These are phyloP conservation scores for Oxycera nigricornis DNA, from an alignment of 2,888 invertebrate species.

Conservation along the genomic window DNA sequence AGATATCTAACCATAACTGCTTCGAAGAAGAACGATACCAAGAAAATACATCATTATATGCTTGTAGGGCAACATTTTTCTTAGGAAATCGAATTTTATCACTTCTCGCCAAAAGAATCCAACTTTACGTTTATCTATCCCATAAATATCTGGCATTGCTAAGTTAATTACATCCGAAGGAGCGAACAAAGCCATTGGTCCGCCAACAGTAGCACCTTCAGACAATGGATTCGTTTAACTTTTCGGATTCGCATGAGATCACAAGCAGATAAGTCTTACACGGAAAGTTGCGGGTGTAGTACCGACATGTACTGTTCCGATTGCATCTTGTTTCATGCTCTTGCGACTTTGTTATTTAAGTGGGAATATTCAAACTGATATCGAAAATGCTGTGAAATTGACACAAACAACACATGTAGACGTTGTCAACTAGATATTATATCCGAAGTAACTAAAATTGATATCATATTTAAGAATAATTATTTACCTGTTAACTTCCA, in stretches of 20 bases:
- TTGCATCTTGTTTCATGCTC: conserved; percentile 24
- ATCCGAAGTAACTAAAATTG: too few relatives aligned
- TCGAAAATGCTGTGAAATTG: too few relatives aligned
- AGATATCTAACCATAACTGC: too few relatives aligned
- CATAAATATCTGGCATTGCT: not conserved
- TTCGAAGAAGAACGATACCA: too few relatives aligned
- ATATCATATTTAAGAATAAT: too few relatives aligned
- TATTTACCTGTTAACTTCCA: too few relatives aligned
- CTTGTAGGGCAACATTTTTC: too few relatives aligned
- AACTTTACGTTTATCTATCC: not conserved
- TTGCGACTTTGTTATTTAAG: conserved; percentile 27
- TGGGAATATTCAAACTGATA: conserved; percentile 13
- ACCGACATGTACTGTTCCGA: not conserved
- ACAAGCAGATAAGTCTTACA: conserved; percentile 13
- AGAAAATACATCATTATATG: too few relatives aligned
- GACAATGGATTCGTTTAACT: conserved; percentile 41
- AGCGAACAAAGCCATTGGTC: conserved; percentile 41
- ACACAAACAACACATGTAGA: too few relatives aligned
- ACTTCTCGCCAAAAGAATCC: too few relatives aligned
- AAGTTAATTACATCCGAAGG: not conserved
- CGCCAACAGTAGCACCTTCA: conserved; percentile 42
- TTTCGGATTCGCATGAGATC: conserved; percentile 33
- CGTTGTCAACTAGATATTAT: too few relatives aligned
- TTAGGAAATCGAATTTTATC: too few relatives aligned
- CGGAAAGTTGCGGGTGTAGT: not conserved